Percentiles rank a stretch among this genome's conserved stretches.
Conservation (phyloP, 2,888 invertebrate genomes). For the Drosophila neoperkinsi region DNA sequence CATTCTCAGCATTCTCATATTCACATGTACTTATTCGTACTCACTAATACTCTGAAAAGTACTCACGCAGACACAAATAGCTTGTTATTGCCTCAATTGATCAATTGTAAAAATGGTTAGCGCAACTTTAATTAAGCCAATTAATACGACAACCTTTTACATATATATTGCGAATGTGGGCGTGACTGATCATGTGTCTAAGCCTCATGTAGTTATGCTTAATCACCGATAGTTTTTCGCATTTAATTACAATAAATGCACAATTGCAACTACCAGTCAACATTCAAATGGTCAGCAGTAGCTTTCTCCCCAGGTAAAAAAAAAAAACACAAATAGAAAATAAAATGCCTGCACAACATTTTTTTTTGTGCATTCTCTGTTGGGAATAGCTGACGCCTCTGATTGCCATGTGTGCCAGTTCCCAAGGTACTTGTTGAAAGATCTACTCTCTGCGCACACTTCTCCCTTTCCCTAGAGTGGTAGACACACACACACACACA, state of each 20-base stretch:
- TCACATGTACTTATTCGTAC: slow-evolving; percentile 10
- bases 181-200: slow-evolving; percentile 3
- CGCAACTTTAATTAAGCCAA: slow-evolving; percentile 55
- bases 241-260: slow-evolving; percentile 6
- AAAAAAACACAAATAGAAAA: neutral
- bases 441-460: slow-evolving; percentile 6
- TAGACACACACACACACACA: no score
- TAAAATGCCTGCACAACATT: slow-evolving; percentile 14
- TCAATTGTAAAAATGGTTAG: slow-evolving; percentile 46
- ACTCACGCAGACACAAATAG: neutral
- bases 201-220: slow-evolving; percentile 8
- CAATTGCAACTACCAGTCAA: slow-evolving; percentile 2
- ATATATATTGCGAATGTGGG: slow-evolving; percentile 12
- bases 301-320: slow-evolving; percentile 24
- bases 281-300: slow-evolving; percentile 19
- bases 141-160: slow-evolving; percentile 31
- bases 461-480: neutral
- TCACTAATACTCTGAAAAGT: slow-evolving; percentile 4
- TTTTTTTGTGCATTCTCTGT: slow-evolving; percentile 18
- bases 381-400: slow-evolving; percentile 47
- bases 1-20: neutral
- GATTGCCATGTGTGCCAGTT: slow-evolving; percentile 60
- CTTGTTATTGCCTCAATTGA: slow-evolving; percentile 43
- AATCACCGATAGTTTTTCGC: slow-evolving; percentile 3
- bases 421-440: slow-evolving; percentile 43